phyloP scores from a whole-genome alignment of 2,888 invertebrate genomes.

The Autographa gamma region DNA sequence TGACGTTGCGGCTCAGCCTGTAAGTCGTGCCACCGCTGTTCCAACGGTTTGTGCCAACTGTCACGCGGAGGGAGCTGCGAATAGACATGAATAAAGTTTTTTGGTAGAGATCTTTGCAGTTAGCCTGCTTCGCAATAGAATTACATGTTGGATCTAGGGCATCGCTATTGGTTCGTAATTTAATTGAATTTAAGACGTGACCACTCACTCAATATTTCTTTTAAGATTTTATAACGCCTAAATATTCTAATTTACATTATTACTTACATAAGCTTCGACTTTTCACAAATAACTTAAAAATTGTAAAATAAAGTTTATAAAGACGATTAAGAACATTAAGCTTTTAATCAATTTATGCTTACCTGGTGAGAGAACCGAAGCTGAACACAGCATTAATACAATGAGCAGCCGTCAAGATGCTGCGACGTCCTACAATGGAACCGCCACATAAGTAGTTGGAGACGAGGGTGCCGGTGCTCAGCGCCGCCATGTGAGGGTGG shows the following conservation, averaged over 20 bases:
- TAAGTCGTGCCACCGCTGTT: constrained; percentile 69
- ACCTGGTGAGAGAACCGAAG: constrained; percentile 36
- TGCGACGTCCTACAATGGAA: constrained; percentile 41
- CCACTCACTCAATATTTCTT: no score
- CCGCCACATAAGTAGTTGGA: constrained; percentile 34
- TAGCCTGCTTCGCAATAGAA: no score
- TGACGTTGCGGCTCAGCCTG: constrained; percentile 69
- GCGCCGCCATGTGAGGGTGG: constrained; percentile 47
- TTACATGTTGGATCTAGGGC: no score
- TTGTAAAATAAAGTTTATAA: no score
- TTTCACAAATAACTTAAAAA: neutral
- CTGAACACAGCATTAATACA: constrained; percentile 42
- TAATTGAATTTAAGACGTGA: no score
- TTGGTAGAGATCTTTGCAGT: no score
- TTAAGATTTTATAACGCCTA: no score
- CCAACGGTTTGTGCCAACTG: constrained; percentile 76
- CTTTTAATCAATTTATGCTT: neutral
- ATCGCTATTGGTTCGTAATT: no score
- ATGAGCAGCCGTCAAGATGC: constrained; percentile 50
- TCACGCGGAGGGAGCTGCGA: constrained; percentile 68
- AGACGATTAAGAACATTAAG: no score
- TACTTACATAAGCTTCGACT: neutral
- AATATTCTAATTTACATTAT: no score
- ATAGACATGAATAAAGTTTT: neutral
- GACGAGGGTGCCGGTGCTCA: constrained; percentile 35